A percentile compares a stretch with the other conserved stretches of the same genome.
phyloP scores from a whole-genome alignment of 1,140 invertebrate species.

The Samia ricini region DNA sequence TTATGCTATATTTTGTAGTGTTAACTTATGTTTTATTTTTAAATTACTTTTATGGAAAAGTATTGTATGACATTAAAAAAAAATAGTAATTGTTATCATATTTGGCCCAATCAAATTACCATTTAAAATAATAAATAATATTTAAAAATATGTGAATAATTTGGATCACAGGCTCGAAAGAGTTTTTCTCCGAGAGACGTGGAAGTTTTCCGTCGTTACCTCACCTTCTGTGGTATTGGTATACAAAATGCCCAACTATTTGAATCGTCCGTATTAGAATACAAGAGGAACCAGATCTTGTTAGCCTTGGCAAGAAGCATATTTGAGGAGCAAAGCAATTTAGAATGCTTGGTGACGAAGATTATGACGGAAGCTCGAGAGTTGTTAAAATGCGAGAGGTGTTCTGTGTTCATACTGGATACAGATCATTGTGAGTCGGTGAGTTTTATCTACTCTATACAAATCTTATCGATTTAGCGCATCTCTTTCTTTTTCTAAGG shows the following conservation, averaged over 20 bases:
- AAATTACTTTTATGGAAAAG: too few species aligned
- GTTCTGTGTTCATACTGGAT: conserved; percentile 93
- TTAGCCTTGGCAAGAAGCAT: conserved; percentile 92
- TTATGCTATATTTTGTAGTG: too few species aligned
- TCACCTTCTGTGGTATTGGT: conserved; percentile 98
- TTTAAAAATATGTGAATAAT: too few species aligned
- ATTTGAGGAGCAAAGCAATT: conserved; percentile 94
- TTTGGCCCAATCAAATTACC: too few species aligned
- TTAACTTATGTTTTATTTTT: too few species aligned
- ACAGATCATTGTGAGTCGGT: conserved; percentile 92
- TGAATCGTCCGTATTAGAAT: conserved; percentile 95
- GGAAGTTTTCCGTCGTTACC: conserved; percentile 90
- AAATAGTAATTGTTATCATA: too few species aligned
- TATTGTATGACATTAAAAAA: too few species aligned
- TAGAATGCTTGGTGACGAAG: conserved; percentile 95
- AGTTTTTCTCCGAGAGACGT: conserved; percentile 94
- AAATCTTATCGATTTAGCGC: background rate
- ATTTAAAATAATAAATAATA: too few species aligned
- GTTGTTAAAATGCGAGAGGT: conserved; percentile 94
- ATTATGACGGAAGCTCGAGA: conserved; percentile 97
- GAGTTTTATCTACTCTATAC: conserved; percentile 61
- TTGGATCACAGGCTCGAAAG: conserved; percentile 79
- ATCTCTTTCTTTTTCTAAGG: too few species aligned
- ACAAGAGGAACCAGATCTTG: conserved; percentile 94
- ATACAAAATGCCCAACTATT: conserved; percentile 98